Base-by-base conservation (phyloP, 23 tunicate species). In the Halocynthia roretzi region DNA sequence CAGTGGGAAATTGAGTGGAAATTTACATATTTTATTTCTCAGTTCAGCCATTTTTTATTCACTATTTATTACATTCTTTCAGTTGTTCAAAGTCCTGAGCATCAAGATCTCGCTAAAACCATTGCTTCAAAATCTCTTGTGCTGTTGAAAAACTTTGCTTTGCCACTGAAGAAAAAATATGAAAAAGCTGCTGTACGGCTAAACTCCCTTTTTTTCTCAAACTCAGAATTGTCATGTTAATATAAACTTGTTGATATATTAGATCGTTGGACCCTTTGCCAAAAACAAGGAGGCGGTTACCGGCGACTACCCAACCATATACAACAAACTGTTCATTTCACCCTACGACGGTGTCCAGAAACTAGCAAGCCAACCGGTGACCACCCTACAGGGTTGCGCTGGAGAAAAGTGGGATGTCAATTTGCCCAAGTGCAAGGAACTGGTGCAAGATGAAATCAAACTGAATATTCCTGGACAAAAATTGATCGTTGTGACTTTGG, bases 221-320 rank as follows among this genome's bases (percentile, higher is more conserved):
- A n/a, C 20, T n/a, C 23, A 19, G 40, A 15, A n/a, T 21, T 67
- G 11, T n/a, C 20, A 19, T 2, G 20, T 67, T 11, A n/a, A 21
- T 19, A 67, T n/a, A 15, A 14, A 15, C 11, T n/a, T 72, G n/a
- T 50, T 52, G 57, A 44, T 72, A 72, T 44, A 63, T 71, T 69
- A 85, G 97, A 68, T 91, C 48, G 83, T 91, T 61, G 97, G 97
- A 49, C 97, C 97, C 10, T 91, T 91, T 68, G 86, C 71, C 15
- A 83, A 85, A 76, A 91, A 91, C 81, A 80, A 82, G 7, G 72
- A 52, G 6, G 97, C 97, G 8, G 53, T 91, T 71, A 83, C 82
- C 50, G 97, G 97, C 21, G 97, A 91, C 66, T 91, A 91, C 80
- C 65, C 72, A 7, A 58, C 87, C 17, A 77, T 78, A 68, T 87